Evolutionary conservation across 2,113 vertebrate species (phyloP).

Genomic region (Rhineura floridana): DNA sequence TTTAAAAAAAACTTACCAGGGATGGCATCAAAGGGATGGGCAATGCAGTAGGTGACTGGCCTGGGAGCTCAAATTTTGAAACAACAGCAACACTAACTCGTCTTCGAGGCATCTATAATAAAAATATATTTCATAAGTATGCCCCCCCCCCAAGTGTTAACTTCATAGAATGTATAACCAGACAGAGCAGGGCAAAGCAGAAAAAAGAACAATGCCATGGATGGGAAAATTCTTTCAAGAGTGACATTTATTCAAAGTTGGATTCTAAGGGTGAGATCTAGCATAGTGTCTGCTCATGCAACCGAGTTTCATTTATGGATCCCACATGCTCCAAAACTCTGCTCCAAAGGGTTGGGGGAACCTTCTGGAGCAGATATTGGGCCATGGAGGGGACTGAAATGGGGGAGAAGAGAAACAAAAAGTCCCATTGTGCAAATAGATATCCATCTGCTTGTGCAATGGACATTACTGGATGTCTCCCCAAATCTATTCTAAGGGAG

Average conservation of each 20-base stretch:
- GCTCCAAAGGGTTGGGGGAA: too few species aligned
- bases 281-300: too few species aligned
- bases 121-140: conserved; percentile 24
- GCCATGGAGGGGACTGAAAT: neutral
- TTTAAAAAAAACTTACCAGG: conserved; percentile 78
- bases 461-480: too few species aligned
- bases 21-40: conserved; percentile 79
- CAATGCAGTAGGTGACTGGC: conserved; percentile 80
- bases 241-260: neutral
- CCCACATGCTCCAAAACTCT: too few species aligned
- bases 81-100: conserved; percentile 98
- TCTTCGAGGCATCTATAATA: conserved; percentile 88
- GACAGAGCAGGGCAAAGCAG: neutral
- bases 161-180: neutral
- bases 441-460: too few species aligned
- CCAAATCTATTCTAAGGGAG: neutral
- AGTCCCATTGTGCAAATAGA: too few species aligned
- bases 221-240: neutral
- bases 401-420: neutral
- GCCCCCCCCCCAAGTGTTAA: neutral
- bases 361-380: too few species aligned
- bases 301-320: too few species aligned
- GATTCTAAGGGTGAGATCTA: neutral
- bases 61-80: conserved; percentile 95
- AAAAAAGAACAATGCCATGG: neutral